phyloP scores from a whole-genome alignment of 2,797 vertebrate species.

The Hapalemur alaotrensis region DNA sequence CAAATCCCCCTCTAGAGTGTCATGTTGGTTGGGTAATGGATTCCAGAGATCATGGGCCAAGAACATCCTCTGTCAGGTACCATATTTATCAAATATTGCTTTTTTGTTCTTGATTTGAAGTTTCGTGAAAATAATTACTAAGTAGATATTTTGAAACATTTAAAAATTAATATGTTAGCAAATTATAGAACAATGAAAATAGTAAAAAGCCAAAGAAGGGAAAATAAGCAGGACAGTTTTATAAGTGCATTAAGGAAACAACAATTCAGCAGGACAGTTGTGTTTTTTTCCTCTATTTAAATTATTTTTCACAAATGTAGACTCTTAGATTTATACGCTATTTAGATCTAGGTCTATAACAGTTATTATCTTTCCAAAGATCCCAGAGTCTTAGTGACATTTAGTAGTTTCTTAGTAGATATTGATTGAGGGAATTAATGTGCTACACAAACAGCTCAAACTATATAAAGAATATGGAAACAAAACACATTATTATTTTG shows the following conservation, averaged over 20 bases:
- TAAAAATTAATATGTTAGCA: neutral
- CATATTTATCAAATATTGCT: neutral
- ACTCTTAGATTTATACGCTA: neutral
- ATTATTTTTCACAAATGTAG: neutral
- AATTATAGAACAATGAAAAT: neutral
- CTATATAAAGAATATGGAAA: neutral
- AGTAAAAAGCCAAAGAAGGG: neutral
- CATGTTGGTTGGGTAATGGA: conserved; percentile 99
- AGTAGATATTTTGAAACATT: neutral
- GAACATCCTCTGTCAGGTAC: conserved; percentile 92
- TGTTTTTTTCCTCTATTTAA: neutral
- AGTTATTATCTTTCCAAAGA: conserved; percentile 4
- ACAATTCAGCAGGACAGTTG: neutral
- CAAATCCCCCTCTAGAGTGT: conserved; percentile 92
- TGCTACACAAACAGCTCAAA: neutral
- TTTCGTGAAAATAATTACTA: conserved; percentile 26
- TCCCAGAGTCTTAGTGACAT: neutral
- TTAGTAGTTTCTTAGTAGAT: neutral
- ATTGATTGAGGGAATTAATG: neutral
- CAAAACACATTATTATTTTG: conserved; percentile 10
- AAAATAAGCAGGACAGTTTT: neutral
- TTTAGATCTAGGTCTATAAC: neutral
- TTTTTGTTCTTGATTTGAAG: neutral
- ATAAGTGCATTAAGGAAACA: neutral
- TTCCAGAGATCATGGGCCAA: conserved; percentile 91